These are phyloP conservation scores for Tenthredo amoena DNA, from an alignment of 2,888 invertebrate genomes.

Conservation along the genomic window DNA sequence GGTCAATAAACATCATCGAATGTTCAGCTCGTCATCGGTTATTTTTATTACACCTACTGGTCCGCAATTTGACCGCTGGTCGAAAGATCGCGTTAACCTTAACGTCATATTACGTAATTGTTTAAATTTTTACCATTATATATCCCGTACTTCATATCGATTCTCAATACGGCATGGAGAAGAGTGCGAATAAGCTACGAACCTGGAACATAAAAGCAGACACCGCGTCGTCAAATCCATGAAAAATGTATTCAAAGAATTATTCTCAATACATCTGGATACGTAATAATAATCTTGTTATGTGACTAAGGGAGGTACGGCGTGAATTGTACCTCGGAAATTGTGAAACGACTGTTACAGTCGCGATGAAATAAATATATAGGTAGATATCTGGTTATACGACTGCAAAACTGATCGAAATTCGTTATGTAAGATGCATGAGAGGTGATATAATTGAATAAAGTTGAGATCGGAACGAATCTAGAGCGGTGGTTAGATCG, in stretches of 20 bases:
- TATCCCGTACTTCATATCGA: background rate
- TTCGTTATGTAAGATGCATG: background rate
- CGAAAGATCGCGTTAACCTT: background rate
- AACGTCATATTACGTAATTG: background rate
- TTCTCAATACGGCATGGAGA: background rate
- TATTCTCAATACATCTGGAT: background rate
- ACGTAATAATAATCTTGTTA: background rate
- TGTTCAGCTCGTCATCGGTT: background rate
- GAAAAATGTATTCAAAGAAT: background rate
- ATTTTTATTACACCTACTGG: background rate
- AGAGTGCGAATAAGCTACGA: background rate
- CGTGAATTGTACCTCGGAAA: background rate
- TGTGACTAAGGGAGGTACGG: background rate
- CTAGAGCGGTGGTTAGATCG: background rate
- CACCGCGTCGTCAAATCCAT: background rate
- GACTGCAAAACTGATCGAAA: background rate
- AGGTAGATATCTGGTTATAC: background rate
- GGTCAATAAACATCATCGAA: slow-evolving; percentile 9
- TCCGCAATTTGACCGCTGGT: background rate
- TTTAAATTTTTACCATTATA: slow-evolving; percentile 23
- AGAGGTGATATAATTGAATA: background rate
- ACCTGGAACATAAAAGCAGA: slow-evolving; percentile 33
- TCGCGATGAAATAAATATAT: background rate
- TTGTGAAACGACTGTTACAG: background rate
- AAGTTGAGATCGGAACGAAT: background rate